Evolutionary conservation across 1,140 invertebrate genomes (phyloP), one percentile per base, ranked within the genome.

Genomic region (Berghia stephanieae): DNA sequence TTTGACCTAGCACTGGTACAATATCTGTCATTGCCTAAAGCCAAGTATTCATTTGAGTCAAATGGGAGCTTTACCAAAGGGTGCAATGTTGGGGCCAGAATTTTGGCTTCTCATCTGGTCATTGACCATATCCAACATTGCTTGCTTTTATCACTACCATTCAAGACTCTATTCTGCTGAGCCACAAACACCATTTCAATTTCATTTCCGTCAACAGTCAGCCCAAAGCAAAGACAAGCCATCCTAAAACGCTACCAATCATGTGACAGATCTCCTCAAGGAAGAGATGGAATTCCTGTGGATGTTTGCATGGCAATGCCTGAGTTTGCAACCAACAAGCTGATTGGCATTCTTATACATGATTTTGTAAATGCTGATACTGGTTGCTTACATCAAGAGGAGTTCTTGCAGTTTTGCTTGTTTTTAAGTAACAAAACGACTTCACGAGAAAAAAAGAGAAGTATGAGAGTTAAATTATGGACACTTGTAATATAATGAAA

Each of bases 241-340:
- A 21, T 73, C 6, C 4, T 55, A 27, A 73, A 44, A 57, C 27
- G 71, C 6, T 73, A 73, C 40, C 49, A 57, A 21, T 6, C 34
- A 36, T 57, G 57, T 73, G 71, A 73, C 31, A 5, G n/a, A 43
- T 44, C 68, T 44, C 4, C 5, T 5, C 3, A 31, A 6, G 71
- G 49, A 52, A 36, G 4, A 6, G 27, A 10, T 6, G 71, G 71
- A 13, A 73, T 73, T 57, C 71, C 71, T 40, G 5, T 73, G 38
- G 16, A 55, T 38, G 49, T 73, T 38, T 73, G 71, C 31, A n/a
- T 73, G 27, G 44, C 71, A 5, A 55, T 73, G 44, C 71, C 71
- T 18, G 71, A 73, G 49, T 73, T 73, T 73, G 71, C 40, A 10
- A 49, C 46, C 10, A 73, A 73, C 34, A 73, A 73, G 38, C 71